A percentile compares a stretch with the other conserved stretches of the same genome.
These are phyloP conservation scores for Lamprotornis superbus DNA, from an alignment of 2,113 vertebrate genomes.

Conservation along the genomic window DNA sequence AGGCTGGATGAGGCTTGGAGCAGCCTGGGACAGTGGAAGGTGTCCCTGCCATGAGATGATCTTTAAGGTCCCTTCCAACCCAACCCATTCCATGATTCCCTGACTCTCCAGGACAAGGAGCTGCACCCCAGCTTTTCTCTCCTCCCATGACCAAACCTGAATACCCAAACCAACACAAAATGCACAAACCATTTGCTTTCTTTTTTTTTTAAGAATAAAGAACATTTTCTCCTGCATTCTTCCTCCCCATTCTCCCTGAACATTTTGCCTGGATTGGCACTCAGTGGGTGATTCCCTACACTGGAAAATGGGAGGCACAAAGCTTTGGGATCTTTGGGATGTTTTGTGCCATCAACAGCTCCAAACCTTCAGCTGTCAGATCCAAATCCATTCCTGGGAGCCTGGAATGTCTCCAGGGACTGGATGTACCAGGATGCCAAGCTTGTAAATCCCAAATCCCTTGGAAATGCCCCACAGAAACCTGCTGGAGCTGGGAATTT, in stretches of 20 bases:
- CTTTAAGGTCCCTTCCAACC: background rate
- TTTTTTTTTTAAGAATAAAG: background rate
- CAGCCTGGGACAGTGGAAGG: accelerated
- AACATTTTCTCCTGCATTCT: background rate
- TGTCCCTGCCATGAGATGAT: background rate
- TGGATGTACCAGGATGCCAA: background rate
- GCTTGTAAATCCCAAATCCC: too few relatives aligned
- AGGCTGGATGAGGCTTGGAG: accelerated
- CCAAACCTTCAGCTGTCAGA: background rate
- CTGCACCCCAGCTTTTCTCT: background rate
- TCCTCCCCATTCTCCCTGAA: background rate
- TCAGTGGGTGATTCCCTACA: accelerated
- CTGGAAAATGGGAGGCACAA: background rate
- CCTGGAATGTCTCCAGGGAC: background rate
- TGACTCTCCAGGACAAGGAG: background rate
- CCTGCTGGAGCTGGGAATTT: too few relatives aligned
- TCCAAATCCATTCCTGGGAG: background rate
- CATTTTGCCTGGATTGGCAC: background rate
- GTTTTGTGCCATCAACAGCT: background rate
- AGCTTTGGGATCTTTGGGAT: background rate
- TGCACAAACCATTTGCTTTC: background rate
- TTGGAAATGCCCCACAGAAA: too few relatives aligned
- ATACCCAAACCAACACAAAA: background rate
- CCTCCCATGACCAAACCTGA: background rate
- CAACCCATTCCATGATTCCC: background rate